Evolutionary conservation across 2,797 vertebrate genomes (phyloP).

Genomic region (Chlorospingus flavigularis): DNA sequence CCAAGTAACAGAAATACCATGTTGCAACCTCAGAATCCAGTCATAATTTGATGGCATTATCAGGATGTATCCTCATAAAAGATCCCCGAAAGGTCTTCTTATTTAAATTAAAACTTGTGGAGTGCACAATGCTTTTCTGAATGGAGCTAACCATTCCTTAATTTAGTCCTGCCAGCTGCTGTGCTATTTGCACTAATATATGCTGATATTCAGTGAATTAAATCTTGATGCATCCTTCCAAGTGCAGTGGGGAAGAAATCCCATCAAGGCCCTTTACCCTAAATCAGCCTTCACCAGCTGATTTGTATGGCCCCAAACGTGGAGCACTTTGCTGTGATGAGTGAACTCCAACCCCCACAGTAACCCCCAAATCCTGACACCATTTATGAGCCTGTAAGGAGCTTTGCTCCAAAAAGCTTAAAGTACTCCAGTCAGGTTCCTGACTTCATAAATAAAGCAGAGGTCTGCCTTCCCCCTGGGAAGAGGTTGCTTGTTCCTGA

Average conservation of each 20-base stretch:
- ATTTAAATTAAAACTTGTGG: background rate
- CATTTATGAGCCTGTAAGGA: background rate
- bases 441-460: slow-evolving; percentile 29
- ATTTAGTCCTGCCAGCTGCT: background rate
- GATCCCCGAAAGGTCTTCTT: background rate
- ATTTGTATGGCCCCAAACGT: background rate
- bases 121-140: background rate
- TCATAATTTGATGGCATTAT: background rate
- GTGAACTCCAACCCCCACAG: background rate
- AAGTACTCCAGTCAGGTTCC: background rate
- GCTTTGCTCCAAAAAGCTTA: background rate
- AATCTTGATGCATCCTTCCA: background rate
- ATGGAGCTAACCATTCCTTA: background rate
- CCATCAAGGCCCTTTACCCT: background rate
- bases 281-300: background rate
- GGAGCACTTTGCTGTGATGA: background rate
- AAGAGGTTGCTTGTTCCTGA: background rate
- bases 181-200: background rate
- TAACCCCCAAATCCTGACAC: background rate
- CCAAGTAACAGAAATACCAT: background rate
- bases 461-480: background rate
- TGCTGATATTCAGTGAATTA: background rate
- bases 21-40: background rate
- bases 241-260: background rate
- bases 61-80: background rate